These are phyloP conservation scores for Lissonota sp. DNA, from an alignment of 2,888 invertebrate species.

Conservation along the genomic window DNA sequence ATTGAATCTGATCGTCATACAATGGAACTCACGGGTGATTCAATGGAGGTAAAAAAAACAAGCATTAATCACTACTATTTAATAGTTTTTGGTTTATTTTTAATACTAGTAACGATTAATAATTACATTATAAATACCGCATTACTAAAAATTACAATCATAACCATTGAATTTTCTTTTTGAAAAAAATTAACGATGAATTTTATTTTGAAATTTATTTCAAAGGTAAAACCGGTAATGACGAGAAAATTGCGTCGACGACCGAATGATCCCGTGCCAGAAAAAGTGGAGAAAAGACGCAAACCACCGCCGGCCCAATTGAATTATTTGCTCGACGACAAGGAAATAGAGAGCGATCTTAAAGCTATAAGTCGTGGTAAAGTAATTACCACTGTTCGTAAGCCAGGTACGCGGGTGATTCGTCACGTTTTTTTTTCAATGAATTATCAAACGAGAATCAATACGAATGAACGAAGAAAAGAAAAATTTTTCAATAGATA, in stretches of 20 bases:
- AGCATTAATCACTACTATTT: neutral
- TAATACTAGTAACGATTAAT: too few species aligned
- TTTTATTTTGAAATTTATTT: conserved; percentile 49
- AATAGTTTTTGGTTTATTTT: too few species aligned
- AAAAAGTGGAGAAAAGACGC: conserved; percentile 93
- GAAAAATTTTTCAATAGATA: too few species aligned
- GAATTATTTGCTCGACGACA: conserved; percentile 94
- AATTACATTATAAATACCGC: too few species aligned
- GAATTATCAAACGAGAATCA: too few species aligned
- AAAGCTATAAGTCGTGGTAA: conserved; percentile 90
- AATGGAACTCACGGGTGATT: conserved; percentile 95
- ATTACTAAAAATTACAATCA: too few species aligned
- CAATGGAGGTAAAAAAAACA: conserved; percentile 87
- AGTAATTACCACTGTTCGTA: conserved; percentile 85
- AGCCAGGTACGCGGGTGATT: conserved; percentile 82
- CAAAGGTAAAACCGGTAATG: conserved; percentile 95
- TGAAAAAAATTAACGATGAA: neutral
- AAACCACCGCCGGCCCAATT: conserved; percentile 94
- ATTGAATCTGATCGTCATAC: conserved; percentile 95
- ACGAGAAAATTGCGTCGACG: conserved; percentile 96
- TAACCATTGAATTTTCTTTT: neutral
- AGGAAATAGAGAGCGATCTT: conserved; percentile 94
- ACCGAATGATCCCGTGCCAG: conserved; percentile 97
- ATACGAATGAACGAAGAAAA: too few species aligned
- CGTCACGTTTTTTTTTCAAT: too few species aligned